phyloP scores from a whole-genome alignment of 2,113 vertebrate genomes.

The Strix uralensis region DNA sequence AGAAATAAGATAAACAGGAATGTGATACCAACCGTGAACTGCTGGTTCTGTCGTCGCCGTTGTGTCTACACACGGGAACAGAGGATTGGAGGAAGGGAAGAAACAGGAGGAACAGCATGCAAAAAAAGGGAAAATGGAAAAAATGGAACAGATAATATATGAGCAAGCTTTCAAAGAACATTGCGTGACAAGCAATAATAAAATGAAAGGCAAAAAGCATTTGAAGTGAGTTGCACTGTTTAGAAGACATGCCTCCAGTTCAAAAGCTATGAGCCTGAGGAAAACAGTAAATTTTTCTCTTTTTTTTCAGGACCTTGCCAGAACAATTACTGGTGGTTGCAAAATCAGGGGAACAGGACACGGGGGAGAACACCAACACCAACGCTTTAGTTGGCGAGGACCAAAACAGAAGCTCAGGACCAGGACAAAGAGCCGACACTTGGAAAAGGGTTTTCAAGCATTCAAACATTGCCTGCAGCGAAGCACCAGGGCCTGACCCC shows the following conservation, averaged over 20 bases:
- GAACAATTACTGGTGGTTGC: slow-evolving; percentile 53
- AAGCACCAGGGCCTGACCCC: background rate
- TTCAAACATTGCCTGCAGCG: slow-evolving; percentile 70
- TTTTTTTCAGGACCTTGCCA: slow-evolving; percentile 64
- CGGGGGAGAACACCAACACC: slow-evolving; percentile 63
- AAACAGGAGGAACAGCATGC: slow-evolving; percentile 88
- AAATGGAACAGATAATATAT: slow-evolving; percentile 90
- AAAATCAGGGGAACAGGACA: slow-evolving; percentile 67
- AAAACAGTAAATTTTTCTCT: slow-evolving; percentile 69
- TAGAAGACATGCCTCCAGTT: slow-evolving; percentile 81
- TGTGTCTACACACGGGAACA: slow-evolving; percentile 87
- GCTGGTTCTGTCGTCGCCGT: slow-evolving; percentile 85
- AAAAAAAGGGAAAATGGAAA: slow-evolving; percentile 88
- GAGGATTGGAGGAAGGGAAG: slow-evolving; percentile 87
- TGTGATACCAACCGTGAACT: slow-evolving; percentile 88
- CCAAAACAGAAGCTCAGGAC: slow-evolving; percentile 64
- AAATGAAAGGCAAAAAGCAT: slow-evolving; percentile 86
- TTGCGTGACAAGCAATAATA: slow-evolving; percentile 84
- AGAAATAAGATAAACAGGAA: slow-evolving; percentile 83
- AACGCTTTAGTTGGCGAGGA: background rate
- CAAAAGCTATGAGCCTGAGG: slow-evolving; percentile 79
- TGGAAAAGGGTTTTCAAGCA: background rate
- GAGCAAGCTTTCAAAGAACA: slow-evolving; percentile 86
- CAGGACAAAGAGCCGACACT: background rate
- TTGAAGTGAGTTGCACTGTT: slow-evolving; percentile 85